Conservation (phyloP, 2,888 invertebrate species). For the Dryobotodes eremita region DNA sequence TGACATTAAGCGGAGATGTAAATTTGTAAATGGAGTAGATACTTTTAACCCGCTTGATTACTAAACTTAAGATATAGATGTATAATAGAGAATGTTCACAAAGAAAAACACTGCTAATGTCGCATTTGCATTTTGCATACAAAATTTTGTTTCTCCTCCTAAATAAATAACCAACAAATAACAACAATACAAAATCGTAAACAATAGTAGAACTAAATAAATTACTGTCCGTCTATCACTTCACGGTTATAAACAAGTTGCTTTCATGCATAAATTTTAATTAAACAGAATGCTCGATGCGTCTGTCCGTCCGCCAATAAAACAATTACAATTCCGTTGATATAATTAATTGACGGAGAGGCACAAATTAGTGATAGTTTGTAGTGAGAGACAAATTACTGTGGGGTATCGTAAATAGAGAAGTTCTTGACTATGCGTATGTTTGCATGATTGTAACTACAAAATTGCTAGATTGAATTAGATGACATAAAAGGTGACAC, state of each 20-base stretch:
- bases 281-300: constrained; percentile 41
- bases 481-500: not conserved
- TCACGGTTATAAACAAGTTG: constrained; percentile 32
- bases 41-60: too few species aligned
- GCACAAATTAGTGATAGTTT: constrained; percentile 44
- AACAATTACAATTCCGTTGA: constrained; percentile 42
- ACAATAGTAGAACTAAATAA: constrained; percentile 28
- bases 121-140: not conserved
- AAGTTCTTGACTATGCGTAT: not conserved
- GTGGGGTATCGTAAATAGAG: not conserved
- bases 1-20: not conserved
- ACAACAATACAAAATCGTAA: constrained; percentile 10
- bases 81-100: too few species aligned
- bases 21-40: not conserved
- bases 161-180: not conserved
- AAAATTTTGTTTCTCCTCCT: not conserved
- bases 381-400: constrained; percentile 31
- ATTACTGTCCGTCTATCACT: constrained; percentile 28
- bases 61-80: too few species aligned
- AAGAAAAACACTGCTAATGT: not conserved
- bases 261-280: constrained; percentile 55
- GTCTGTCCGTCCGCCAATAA: constrained; percentile 44
- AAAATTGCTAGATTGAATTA: not conserved
- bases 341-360: constrained; percentile 33
- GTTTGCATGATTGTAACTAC: not conserved